These are phyloP conservation scores for Macroteleia sp. DNA, from an alignment of 2,888 invertebrate genomes.

Conservation along the genomic window DNA sequence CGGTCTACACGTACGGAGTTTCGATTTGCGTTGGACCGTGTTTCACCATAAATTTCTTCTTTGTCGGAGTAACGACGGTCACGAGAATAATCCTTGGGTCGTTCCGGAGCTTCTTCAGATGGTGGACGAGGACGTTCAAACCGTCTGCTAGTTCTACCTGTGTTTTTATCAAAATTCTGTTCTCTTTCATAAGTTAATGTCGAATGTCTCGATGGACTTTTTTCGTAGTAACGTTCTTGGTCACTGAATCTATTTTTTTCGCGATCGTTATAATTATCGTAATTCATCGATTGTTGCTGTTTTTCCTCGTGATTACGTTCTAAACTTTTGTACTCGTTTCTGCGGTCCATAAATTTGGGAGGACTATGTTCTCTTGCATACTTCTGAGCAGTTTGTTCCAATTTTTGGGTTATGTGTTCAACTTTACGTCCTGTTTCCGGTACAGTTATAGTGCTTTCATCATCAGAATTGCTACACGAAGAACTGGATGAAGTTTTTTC, in stretches of 20 bases:
- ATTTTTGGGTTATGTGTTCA: constrained; percentile 82
- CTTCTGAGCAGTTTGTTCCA: constrained; percentile 82
- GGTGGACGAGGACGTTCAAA: constrained; percentile 81
- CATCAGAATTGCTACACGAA: constrained; percentile 77
- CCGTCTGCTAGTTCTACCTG: constrained; percentile 73
- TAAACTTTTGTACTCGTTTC: constrained; percentile 69
- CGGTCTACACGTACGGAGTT: no score
- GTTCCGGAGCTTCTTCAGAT: constrained; percentile 80
- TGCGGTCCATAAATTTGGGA: constrained; percentile 79
- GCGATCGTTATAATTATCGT: constrained; percentile 70
- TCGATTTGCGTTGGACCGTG: constrained; percentile 72
- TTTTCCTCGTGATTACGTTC: constrained; percentile 66
- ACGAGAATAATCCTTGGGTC: constrained; percentile 72
- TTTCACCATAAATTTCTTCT: constrained; percentile 80
- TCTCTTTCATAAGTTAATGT: constrained; percentile 74
- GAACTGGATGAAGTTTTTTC: constrained; percentile 75
- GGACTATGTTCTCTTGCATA: constrained; percentile 82
- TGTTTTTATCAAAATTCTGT: constrained; percentile 76
- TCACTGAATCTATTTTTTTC: constrained; percentile 54
- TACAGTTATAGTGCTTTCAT: constrained; percentile 80
- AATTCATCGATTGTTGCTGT: constrained; percentile 62
- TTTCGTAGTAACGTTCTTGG: constrained; percentile 70
- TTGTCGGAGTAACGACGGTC: constrained; percentile 80
- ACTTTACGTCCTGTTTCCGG: constrained; percentile 81
- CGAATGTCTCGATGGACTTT: constrained; percentile 67